Evolutionary conservation across 2,888 invertebrate genomes (phyloP).

Genomic region (Sicus ferrugineus): DNA sequence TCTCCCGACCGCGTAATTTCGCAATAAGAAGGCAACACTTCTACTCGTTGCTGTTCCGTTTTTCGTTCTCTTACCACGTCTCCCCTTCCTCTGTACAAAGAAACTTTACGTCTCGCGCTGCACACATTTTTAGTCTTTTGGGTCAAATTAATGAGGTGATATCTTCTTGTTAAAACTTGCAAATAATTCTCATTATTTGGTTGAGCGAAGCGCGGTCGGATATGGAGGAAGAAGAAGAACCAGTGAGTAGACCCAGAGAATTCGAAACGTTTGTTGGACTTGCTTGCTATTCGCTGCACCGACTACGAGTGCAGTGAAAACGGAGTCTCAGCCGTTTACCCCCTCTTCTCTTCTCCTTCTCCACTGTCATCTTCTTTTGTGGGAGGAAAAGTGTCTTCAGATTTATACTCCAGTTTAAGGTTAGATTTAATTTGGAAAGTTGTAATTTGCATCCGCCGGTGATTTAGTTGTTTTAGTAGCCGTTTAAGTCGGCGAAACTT

Average conservation of each 20-base stretch:
- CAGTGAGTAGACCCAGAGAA: neutral
- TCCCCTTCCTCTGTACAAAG: neutral
- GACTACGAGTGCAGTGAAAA: neutral
- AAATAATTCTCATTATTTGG: constrained; percentile 26
- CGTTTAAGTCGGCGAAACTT: constrained; percentile 13
- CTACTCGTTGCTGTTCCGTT: neutral
- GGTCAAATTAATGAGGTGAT: constrained; percentile 53
- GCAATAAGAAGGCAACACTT: neutral
- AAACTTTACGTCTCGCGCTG: neutral
- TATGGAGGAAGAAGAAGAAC: neutral
- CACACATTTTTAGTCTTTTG: constrained; percentile 38
- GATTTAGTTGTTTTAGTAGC: constrained; percentile 22
- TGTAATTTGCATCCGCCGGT: constrained; percentile 28
- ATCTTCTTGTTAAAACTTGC: constrained; percentile 47
- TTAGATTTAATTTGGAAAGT: constrained; percentile 31
- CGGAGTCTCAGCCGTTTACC: neutral
- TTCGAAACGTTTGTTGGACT: neutral
- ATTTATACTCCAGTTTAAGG: constrained; percentile 30
- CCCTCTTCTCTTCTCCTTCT: neutral
- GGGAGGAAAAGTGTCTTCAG: neutral
- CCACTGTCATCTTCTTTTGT: neutral
- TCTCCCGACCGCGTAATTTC: constrained; percentile 12
- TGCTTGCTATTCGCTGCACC: neutral
- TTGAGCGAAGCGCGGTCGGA: neutral
- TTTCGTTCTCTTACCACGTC: neutral